Evolutionary conservation across 2,113 vertebrate genomes (phyloP).

Genomic region (Gallinago undulata): DNA sequence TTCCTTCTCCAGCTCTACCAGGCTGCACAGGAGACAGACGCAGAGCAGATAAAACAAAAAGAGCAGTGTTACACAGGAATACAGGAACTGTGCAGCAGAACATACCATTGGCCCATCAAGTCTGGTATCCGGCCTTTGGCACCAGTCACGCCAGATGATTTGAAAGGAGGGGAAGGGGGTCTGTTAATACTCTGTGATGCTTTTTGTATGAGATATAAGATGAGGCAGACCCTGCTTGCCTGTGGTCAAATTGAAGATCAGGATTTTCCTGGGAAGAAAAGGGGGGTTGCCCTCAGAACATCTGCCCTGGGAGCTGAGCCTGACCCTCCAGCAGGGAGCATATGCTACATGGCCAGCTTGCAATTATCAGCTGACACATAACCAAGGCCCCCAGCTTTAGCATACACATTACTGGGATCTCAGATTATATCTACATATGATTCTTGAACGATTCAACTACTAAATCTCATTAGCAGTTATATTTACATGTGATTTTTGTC

Average conservation of each 20-base stretch:
- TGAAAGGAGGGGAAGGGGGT: not conserved
- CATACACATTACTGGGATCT: not conserved
- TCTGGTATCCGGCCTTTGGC: slow-evolving; percentile 36
- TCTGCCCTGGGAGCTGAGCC: not conserved
- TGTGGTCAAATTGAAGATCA: not conserved
- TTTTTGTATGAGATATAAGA: not conserved
- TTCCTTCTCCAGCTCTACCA: slow-evolving; percentile 94
- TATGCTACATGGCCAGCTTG: not conserved
- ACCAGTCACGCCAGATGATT: not conserved
- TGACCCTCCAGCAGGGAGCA: not conserved
- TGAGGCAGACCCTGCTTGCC: not conserved
- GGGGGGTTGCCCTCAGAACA: not conserved
- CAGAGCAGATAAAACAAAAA: slow-evolving; percentile 54
- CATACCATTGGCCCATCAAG: not conserved
- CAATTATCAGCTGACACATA: not conserved
- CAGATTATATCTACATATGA: not conserved
- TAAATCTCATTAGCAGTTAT: not conserved
- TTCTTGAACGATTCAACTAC: not conserved
- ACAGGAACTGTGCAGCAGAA: slow-evolving; percentile 29
- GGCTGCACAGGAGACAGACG: slow-evolving; percentile 70
- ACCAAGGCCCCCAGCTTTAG: not conserved
- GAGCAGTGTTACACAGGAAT: slow-evolving; percentile 50
- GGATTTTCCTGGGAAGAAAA: not conserved
- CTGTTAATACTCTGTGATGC: not conserved
- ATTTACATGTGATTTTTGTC: not conserved